These are phyloP conservation scores for Limnephilus rhombicus DNA, from an alignment of 2,888 invertebrate species.

Conservation along the genomic window DNA sequence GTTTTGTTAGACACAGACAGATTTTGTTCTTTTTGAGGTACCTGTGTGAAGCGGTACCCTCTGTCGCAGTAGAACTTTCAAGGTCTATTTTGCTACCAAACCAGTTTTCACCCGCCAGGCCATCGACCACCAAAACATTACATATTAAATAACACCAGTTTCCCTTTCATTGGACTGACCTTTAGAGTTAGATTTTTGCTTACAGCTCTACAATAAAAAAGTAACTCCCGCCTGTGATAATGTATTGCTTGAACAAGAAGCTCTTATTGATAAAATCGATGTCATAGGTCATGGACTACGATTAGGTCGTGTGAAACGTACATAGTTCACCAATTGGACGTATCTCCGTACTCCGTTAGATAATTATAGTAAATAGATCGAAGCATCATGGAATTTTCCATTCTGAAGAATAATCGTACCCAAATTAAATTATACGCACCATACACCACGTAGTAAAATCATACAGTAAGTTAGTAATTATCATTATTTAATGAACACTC, in stretches of 20 bases:
- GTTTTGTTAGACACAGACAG: neutral
- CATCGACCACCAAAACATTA: neutral
- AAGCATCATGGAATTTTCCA: slow-evolving; percentile 42
- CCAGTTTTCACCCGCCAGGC: neutral
- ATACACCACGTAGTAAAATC: neutral
- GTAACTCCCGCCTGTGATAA: neutral
- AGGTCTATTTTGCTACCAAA: neutral
- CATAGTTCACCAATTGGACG: slow-evolving; percentile 30
- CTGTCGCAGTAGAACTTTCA: neutral
- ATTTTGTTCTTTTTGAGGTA: neutral
- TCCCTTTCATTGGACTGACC: neutral
- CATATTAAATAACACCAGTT: neutral
- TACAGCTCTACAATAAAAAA: neutral
- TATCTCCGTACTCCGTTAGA: neutral
- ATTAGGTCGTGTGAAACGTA: slow-evolving; percentile 39
- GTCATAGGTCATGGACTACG: slow-evolving; percentile 30
- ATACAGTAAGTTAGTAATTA: too few relatives aligned
- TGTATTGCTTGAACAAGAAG: slow-evolving; percentile 1
- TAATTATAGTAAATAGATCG: slow-evolving; percentile 42
- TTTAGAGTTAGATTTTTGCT: neutral
- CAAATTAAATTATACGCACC: neutral
- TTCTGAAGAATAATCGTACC: slow-evolving; percentile 2
- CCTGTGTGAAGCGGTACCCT: neutral
- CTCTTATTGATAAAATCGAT: slow-evolving; percentile 17
- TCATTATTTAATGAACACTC: too few relatives aligned